A percentile compares a stretch with the other conserved stretches of the same genome.
Evolutionary conservation across 53 echinoderm and acorn worm species (phyloP).

Genomic region (Holothuria scabra): DNA sequence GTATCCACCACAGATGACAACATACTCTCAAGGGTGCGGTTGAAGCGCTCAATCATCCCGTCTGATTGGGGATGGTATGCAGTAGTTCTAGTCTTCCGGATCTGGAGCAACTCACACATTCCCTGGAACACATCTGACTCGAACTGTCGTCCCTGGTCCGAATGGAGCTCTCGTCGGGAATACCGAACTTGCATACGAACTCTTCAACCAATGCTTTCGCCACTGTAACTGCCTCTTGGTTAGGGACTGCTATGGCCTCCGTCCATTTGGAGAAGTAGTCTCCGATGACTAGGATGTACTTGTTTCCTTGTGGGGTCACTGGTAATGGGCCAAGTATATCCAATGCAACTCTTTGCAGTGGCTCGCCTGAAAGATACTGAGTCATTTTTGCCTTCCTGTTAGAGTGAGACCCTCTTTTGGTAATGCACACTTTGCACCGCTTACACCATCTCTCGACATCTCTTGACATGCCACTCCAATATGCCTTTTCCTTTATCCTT

Average conservation of each 20-base stretch:
- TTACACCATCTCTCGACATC: constrained; percentile 13
- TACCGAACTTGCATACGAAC: background rate
- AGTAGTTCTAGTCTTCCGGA: constrained; percentile 24
- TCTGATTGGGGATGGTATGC: no score
- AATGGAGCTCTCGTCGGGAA: constrained; percentile 19
- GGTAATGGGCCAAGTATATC: constrained; percentile 11
- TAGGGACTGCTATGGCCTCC: no score
- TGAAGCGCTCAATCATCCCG: no score
- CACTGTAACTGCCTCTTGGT: no score
- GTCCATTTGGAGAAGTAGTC: no score
- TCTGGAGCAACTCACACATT: no score
- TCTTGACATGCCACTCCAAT: constrained; percentile 17
- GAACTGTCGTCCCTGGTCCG: constrained; percentile 25
- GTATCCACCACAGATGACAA: no score
- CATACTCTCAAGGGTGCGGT: no score
- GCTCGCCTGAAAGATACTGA: no score
- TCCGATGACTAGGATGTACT: no score
- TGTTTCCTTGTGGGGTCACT: background rate
- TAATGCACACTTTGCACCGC: constrained; percentile 7
- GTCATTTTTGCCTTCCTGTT: background rate
- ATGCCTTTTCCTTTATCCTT: constrained; percentile 14
- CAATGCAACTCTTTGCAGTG: no score
- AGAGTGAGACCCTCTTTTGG: background rate
- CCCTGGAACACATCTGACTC: constrained; percentile 1
- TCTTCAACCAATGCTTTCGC: no score